Percentiles rank a stretch among this genome's conserved stretches.
phyloP scores from a whole-genome alignment of 2,113 vertebrate genomes.

The Hypanus sabinus region DNA sequence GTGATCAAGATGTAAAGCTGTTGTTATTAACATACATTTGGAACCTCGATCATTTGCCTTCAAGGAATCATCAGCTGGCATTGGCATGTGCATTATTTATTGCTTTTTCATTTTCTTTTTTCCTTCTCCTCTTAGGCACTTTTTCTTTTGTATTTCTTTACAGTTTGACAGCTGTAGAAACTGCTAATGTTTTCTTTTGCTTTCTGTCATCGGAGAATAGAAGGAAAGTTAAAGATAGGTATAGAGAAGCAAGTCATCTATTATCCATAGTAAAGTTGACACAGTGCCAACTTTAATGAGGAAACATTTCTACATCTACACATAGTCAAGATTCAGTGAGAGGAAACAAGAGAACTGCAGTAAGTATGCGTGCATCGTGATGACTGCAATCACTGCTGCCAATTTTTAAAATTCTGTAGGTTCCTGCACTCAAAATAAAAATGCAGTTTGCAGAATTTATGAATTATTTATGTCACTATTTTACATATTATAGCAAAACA shows the following conservation, averaged over 20 bases:
- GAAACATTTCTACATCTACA: background rate
- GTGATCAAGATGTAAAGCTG: background rate
- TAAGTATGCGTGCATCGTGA: background rate
- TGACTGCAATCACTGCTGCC: background rate
- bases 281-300: background rate
- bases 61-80: background rate
- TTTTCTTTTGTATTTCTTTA: background rate
- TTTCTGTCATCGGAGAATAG: background rate
- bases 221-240: background rate
- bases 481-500: conserved; percentile 16
- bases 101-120: background rate
- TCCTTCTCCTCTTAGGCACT: background rate
- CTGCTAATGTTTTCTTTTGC: background rate
- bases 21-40: background rate
- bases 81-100: background rate
- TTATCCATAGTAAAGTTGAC: background rate
- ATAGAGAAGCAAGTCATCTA: background rate
- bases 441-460: background rate
- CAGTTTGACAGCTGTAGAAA: background rate
- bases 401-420: background rate
- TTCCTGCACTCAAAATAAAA: background rate
- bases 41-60: background rate
- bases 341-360: background rate
- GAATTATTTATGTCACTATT: background rate
- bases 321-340: background rate